A percentile compares a stretch with the other conserved stretches of the same genome.
phyloP scores from a whole-genome alignment of 2,113 vertebrate genomes.

The Pseudopipra pipra region DNA sequence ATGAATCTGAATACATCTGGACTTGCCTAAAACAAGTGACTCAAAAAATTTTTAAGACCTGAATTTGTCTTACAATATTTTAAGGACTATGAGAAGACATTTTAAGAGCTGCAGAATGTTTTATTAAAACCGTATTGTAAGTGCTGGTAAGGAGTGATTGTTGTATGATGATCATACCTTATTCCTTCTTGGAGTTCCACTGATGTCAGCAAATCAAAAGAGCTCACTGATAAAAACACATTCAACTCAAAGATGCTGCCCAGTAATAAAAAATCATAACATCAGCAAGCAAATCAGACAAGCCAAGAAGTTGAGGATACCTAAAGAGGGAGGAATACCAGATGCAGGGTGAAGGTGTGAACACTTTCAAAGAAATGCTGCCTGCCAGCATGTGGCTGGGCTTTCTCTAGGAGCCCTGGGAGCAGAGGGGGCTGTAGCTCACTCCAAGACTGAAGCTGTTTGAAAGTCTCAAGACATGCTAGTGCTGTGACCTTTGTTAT shows the following conservation, averaged over 20 bases:
- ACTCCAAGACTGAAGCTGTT: neutral
- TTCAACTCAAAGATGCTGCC: neutral
- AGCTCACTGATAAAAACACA: neutral
- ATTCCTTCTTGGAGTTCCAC: constrained; percentile 8
- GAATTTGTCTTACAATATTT: neutral
- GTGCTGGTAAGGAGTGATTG: neutral
- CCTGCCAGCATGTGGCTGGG: neutral
- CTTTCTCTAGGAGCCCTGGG: neutral
- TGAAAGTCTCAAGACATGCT: neutral
- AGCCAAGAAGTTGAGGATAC: neutral
- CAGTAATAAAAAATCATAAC: neutral
- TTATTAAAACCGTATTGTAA: neutral
- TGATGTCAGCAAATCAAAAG: neutral
- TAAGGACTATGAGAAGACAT: neutral
- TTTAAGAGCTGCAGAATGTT: neutral
- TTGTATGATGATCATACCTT: neutral
- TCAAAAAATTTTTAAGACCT: neutral
- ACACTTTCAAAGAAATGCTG: neutral
- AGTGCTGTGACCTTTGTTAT: neutral
- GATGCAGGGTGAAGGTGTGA: neutral
- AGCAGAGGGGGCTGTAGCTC: neutral
- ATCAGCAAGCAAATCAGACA: neutral
- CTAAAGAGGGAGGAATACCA: neutral
- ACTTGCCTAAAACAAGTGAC: neutral
- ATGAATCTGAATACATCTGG: neutral